phyloP scores from a whole-genome alignment of 1,140 invertebrate genomes.

The Papilio polytes region DNA sequence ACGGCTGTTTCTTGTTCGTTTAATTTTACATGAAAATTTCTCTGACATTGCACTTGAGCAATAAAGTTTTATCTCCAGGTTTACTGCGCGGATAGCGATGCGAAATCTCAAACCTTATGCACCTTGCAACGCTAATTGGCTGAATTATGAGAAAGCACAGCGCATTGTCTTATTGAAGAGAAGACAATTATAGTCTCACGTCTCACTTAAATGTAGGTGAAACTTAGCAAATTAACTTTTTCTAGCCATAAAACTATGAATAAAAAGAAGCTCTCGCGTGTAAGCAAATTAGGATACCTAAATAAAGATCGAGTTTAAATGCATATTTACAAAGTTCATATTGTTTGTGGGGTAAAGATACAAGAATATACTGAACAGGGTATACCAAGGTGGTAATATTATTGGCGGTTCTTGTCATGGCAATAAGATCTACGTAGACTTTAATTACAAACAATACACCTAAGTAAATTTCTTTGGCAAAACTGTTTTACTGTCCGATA shows the following conservation, averaged over 20 bases:
- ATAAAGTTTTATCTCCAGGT: constrained; percentile 24
- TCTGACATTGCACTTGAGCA: background rate
- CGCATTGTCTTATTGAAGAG: constrained; percentile 40
- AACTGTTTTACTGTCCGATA: too few relatives aligned
- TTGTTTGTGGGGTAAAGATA: too few relatives aligned
- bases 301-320: background rate
- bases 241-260: constrained; percentile 5
- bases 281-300: background rate
- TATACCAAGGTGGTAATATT: too few relatives aligned
- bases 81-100: constrained; percentile 7
- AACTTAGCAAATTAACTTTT: constrained; percentile 29
- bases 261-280: background rate
- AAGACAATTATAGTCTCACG: constrained; percentile 34
- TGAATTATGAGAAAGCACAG: constrained; percentile 36
- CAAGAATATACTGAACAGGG: too few relatives aligned
- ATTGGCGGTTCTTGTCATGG: too few relatives aligned
- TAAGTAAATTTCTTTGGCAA: too few relatives aligned
- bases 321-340: too few relatives aligned
- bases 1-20: constrained; percentile 1
- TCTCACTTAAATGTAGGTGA: constrained; percentile 38
- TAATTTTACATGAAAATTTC: constrained; percentile 22
- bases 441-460: too few relatives aligned
- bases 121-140: constrained; percentile 32
- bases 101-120: constrained; percentile 29
- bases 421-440: too few relatives aligned